Conservation (phyloP, 2,113 vertebrate species). For the Pao palembangensis region DNA sequence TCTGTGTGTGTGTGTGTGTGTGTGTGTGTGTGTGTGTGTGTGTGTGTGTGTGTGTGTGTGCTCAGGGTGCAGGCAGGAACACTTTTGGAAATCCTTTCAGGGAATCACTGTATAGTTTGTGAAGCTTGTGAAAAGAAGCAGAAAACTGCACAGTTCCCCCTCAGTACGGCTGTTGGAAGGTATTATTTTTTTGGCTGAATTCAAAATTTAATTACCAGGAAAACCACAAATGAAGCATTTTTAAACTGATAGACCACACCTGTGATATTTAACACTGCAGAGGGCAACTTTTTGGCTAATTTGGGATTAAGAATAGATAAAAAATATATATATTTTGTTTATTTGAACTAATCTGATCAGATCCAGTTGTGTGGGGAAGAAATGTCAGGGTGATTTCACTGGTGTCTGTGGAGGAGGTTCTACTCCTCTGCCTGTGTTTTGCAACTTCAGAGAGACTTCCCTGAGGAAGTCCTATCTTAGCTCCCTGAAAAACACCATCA, state of each 20-base stretch:
- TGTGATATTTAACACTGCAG: no score
- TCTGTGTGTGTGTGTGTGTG: conserved; percentile 5
- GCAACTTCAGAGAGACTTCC: conserved; percentile 33
- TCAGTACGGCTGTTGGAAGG: neutral
- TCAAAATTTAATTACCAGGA: neutral
- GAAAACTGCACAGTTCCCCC: conserved; percentile 4
- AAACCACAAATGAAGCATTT: neutral
- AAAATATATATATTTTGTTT: no score
- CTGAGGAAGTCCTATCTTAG: conserved; percentile 36
- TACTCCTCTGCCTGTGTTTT: conserved; percentile 39
- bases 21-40: conserved; percentile 18
- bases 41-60: conserved; percentile 6
- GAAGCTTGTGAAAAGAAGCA: conserved; percentile 33
- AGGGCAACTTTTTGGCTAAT: no score
- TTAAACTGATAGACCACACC: no score
- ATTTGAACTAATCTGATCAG: no score
- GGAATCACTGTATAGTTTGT: conserved; percentile 46
- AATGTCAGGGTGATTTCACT: conserved; percentile 18
- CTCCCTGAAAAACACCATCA: conserved; percentile 42
- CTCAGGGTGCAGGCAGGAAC: conserved; percentile 19
- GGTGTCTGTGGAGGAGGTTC: conserved; percentile 13
- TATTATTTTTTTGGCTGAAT: conserved; percentile 1
- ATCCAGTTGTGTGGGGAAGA: no score
- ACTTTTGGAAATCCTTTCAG: conserved; percentile 50
- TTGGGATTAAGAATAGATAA: no score